phyloP scores from a whole-genome alignment of 2,113 vertebrate genomes.

The Spea bombifrons region DNA sequence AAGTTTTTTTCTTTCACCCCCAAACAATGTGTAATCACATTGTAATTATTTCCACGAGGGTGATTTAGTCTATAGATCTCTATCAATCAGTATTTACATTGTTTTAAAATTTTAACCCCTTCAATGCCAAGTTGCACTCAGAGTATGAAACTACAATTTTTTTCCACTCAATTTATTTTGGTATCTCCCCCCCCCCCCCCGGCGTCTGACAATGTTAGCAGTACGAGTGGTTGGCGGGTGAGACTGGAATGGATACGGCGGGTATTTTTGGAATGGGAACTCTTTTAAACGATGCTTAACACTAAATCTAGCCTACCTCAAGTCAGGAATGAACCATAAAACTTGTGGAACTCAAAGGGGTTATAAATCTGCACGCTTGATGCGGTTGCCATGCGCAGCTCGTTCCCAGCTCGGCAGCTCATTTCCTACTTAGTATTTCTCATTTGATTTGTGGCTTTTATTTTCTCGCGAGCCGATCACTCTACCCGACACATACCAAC shows the following conservation, averaged over 20 bases:
- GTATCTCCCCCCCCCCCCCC: too few relatives aligned
- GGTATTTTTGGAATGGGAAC: slow-evolving; percentile 33
- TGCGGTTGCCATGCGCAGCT: slow-evolving; percentile 71
- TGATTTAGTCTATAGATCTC: not conserved
- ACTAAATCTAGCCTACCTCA: slow-evolving; percentile 77
- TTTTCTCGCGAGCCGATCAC: too few relatives aligned
- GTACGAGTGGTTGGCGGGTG: not conserved
- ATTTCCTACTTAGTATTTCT: too few relatives aligned
- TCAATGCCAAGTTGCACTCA: too few relatives aligned
- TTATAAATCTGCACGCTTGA: slow-evolving; percentile 61
- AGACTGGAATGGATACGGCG: slow-evolving; percentile 1
- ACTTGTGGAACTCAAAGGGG: slow-evolving; percentile 5
- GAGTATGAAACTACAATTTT: too few relatives aligned
- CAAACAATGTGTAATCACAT: too few relatives aligned
- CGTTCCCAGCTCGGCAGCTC: not conserved
- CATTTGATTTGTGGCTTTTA: too few relatives aligned
- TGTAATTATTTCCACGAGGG: not conserved
- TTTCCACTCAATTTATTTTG: too few relatives aligned
- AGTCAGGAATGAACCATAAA: slow-evolving; percentile 37
- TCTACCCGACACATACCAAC: too few relatives aligned
- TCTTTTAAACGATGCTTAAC: slow-evolving; percentile 54
- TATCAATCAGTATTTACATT: not conserved
- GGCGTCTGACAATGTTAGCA: not conserved
- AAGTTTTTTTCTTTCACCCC: not conserved
- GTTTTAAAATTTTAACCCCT: not conserved